phyloP scores from a whole-genome alignment of 2,113 vertebrate species.

The Pycnonotus jocosus region DNA sequence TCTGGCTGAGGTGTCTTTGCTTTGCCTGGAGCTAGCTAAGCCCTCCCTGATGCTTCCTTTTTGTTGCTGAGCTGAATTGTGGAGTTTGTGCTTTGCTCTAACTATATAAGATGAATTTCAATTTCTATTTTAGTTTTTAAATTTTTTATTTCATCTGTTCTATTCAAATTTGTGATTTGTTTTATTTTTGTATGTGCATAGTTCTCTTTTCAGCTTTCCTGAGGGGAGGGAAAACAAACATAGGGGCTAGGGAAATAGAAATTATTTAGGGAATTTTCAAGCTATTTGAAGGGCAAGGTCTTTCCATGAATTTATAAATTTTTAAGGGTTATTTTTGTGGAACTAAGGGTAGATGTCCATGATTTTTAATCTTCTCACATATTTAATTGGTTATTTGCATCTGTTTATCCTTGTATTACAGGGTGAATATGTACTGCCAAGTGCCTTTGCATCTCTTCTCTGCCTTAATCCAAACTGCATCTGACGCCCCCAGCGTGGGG shows the following conservation, averaged over 20 bases:
- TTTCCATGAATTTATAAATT: background rate
- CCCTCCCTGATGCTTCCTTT: background rate
- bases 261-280: background rate
- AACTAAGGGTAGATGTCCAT: background rate
- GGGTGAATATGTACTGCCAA: background rate
- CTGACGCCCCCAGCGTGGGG: background rate
- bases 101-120: background rate
- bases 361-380: background rate
- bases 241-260: background rate
- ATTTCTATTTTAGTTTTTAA: background rate
- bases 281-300: background rate
- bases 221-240: background rate
- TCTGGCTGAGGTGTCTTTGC: conserved; percentile 23
- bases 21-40: background rate
- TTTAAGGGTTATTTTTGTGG: background rate
- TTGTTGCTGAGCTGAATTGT: background rate
- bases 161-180: background rate
- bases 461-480: background rate
- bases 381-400: background rate
- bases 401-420: background rate
- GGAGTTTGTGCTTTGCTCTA: background rate
- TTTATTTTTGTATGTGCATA: background rate
- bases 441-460: background rate
- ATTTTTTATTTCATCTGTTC: background rate
- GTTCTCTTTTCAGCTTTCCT: background rate